Percentiles rank a stretch among this genome's conserved stretches.
Conservation (phyloP, 1,140 invertebrate genomes). For the Heliconius hermathena region DNA sequence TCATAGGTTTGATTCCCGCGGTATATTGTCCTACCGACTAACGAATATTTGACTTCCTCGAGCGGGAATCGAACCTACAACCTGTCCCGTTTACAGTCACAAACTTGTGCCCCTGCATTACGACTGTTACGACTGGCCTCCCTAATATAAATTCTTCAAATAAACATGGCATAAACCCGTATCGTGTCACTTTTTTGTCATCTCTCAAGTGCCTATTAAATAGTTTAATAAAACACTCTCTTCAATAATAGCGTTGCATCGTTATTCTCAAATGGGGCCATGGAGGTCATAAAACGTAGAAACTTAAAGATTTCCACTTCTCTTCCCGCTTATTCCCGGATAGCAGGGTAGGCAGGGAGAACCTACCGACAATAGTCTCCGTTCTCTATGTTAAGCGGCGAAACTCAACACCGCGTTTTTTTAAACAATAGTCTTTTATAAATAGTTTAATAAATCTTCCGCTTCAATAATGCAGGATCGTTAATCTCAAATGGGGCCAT, state of each 20-base stretch:
- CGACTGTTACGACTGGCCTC: too few species aligned
- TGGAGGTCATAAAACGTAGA: constrained; percentile 40
- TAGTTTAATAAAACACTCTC: constrained; percentile 21
- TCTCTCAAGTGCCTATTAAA: constrained; percentile 15
- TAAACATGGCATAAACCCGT: constrained; percentile 24
- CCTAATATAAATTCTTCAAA: not conserved
- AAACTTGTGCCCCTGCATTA: too few species aligned
- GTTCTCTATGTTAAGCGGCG: too few species aligned
- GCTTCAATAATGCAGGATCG: constrained; percentile 15
- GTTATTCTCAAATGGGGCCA: constrained; percentile 31
- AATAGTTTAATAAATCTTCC: constrained; percentile 10
- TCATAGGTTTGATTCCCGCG: too few species aligned
- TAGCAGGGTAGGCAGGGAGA: not conserved
- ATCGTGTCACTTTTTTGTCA: constrained; percentile 7
- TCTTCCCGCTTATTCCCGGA: constrained; percentile 43
- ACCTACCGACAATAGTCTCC: too few species aligned
- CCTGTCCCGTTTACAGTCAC: not conserved
- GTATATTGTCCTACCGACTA: too few species aligned
- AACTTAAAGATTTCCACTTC: constrained; percentile 48
- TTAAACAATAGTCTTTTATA: not conserved
- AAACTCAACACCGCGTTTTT: too few species aligned
- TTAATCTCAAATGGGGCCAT: constrained; percentile 33
- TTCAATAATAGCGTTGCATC: constrained; percentile 1
- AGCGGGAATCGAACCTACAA: not conserved
- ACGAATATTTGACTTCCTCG: not conserved